Base-by-base conservation (phyloP, 2,888 invertebrate genomes). In the Sepiola atlantica region DNA sequence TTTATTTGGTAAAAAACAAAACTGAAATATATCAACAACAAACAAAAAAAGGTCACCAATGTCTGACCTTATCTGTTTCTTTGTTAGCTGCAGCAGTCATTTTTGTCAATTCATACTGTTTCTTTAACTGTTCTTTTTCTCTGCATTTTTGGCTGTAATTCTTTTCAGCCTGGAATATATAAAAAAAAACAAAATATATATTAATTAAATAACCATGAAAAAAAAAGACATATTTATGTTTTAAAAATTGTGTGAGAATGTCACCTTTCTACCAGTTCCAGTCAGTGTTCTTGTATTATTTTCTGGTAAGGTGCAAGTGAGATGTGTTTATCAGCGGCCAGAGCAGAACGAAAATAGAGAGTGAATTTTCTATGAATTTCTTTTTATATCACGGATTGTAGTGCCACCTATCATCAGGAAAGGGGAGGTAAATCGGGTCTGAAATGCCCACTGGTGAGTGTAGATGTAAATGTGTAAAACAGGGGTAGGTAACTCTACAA, bases 1-100 rank as follows among this genome's bases (percentile, higher is more conserved):
- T 10, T 77, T n/a, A n/a, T 77, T 28, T 77, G 10, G 12, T n/a
- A 10, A 77, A 77, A n/a, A 10, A 77, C 8, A 77, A n/a, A 28
- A 28, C 14, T 45, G 2, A 45, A 45, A 45, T 45, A 45, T 45
- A 45, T 45, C 3, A 32, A 16, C 54, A 92, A 91, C 24, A 28
- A 24, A 91, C 91, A 91, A 3, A 45, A 16, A 24, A 54, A 45
- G n/a, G 45, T 45, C 45, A 45, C 45, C 45, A 45, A 54, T 55
- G 35, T 45, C 45, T 54, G 28, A 92, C 92, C 92, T 92, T 92
- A 28, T 92, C 92, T 55, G n/a, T 92, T 55, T 92, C 92, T 92
- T 92, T 92, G 54, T 12, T 55, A 21, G 92, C 45, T 55, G 55
- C 55, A 0, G 92, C 21, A 20, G 55, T n/a, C 35, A 55, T 55